A percentile compares a stretch with the other conserved stretches of the same genome.
These are phyloP conservation scores for Nephrocerus scutellatus DNA, from an alignment of 2,888 invertebrate species.

Conservation along the genomic window DNA sequence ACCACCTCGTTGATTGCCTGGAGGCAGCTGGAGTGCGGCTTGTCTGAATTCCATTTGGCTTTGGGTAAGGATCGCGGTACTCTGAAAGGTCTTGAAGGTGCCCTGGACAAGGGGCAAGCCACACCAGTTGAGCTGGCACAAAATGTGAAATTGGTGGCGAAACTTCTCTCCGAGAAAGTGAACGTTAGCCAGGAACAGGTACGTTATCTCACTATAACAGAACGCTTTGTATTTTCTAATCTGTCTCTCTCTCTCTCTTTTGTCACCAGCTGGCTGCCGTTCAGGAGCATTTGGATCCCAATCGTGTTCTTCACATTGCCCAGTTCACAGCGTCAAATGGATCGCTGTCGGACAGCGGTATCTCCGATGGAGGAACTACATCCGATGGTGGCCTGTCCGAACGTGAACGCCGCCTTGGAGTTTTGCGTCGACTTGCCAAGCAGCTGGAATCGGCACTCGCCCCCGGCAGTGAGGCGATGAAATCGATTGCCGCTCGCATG, in stretches of 20 bases:
- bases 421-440: constrained; percentile 59
- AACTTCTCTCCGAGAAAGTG: constrained; percentile 46
- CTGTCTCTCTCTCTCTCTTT: too few species aligned
- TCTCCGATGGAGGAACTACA: constrained; percentile 68
- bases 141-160: constrained; percentile 47
- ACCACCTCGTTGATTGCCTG: constrained; percentile 66
- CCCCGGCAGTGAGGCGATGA: constrained; percentile 60
- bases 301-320: constrained; percentile 42
- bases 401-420: constrained; percentile 60
- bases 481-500: constrained; percentile 57
- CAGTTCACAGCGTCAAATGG: constrained; percentile 50
- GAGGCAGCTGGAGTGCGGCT: constrained; percentile 69
- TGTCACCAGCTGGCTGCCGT: constrained; percentile 40
- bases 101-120: constrained; percentile 42
- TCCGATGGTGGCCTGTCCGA: constrained; percentile 61
- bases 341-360: constrained; percentile 65
- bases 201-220: too few species aligned
- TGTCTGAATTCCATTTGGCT: constrained; percentile 69
- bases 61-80: constrained; percentile 60
- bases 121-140: constrained; percentile 44
- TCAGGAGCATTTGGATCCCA: constrained; percentile 43
- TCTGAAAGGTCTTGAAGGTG: constrained; percentile 45
- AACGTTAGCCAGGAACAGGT: constrained; percentile 44
- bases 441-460: constrained; percentile 58
- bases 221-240: too few species aligned